Percentiles rank a stretch among this genome's conserved stretches.
phyloP scores from a whole-genome alignment of 1,140 invertebrate genomes.

The Dysdera silvatica region DNA sequence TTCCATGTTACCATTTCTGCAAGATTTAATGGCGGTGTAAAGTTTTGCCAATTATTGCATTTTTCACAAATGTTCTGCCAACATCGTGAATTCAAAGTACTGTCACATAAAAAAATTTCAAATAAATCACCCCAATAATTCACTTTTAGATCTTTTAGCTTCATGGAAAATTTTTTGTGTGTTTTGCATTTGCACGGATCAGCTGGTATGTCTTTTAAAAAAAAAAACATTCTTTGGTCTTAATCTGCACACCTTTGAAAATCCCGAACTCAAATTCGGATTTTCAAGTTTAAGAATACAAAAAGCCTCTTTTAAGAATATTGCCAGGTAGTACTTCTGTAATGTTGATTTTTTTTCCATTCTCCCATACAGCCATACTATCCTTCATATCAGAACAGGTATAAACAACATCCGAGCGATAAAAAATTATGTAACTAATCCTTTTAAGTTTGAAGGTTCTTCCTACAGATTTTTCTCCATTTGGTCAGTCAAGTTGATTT shows the following conservation, averaged over 20 bases:
- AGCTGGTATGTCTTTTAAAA: neutral
- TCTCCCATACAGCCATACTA: neutral
- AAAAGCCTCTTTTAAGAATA: constrained; percentile 1
- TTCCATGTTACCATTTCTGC: too few relatives aligned
- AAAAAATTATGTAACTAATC: neutral
- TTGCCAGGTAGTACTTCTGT: neutral
- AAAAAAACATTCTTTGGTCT: constrained; percentile 3
- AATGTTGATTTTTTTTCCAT: neutral
- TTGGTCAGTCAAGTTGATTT: neutral
- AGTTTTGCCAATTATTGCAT: too few relatives aligned
- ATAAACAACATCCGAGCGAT: neutral
- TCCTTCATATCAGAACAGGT: constrained; percentile 7
- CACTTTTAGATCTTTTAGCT: too few relatives aligned
- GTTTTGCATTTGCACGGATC: constrained; percentile 3
- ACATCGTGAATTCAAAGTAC: too few relatives aligned
- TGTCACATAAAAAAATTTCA: too few relatives aligned
- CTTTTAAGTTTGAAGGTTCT: neutral
- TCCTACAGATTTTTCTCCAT: neutral
- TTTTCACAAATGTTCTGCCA: too few relatives aligned
- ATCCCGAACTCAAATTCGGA: neutral
- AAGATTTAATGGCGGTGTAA: too few relatives aligned
- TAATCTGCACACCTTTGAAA: constrained; percentile 4
- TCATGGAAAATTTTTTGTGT: constrained; percentile 4
- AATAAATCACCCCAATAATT: too few relatives aligned
- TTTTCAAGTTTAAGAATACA: constrained; percentile 2